Conservation (phyloP, 1,140 invertebrate genomes). For the Neuroterus valhalla region DNA sequence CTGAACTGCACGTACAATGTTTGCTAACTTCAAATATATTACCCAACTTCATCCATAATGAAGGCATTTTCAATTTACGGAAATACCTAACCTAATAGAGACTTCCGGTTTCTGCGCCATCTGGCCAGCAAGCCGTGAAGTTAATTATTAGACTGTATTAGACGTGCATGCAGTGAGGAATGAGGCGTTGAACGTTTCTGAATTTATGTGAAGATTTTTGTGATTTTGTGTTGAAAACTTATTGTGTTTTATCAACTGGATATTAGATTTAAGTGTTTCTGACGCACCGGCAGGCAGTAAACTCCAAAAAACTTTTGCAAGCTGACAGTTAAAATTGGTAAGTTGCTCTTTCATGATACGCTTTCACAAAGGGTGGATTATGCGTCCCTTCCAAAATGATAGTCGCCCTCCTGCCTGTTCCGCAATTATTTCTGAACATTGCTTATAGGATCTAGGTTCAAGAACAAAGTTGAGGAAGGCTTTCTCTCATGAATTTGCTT, state of each 20-base stretch:
- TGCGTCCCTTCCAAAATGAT: constrained; percentile 15
- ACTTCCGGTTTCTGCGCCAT: background rate
- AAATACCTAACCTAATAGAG: too few relatives aligned
- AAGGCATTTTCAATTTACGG: too few relatives aligned
- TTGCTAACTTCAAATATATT: too few relatives aligned
- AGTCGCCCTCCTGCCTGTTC: constrained; percentile 9
- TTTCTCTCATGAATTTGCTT: too few relatives aligned
- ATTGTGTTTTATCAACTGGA: background rate
- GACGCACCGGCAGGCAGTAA: background rate
- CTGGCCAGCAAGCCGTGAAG: background rate
- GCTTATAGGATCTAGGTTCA: background rate
- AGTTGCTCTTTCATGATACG: background rate
- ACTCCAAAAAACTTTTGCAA: background rate
- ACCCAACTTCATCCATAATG: too few relatives aligned
- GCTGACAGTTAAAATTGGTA: constrained; percentile 23
- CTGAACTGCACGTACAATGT: too few relatives aligned
- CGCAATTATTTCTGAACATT: background rate
- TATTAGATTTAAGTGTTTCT: background rate
- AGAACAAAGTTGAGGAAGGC: too few relatives aligned
- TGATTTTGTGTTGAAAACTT: background rate
- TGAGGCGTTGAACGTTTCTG: background rate
- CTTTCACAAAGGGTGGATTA: constrained; percentile 1
- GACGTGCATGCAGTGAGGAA: background rate
- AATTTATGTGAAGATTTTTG: background rate
- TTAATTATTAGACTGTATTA: background rate